Evolutionary conservation across 2,797 vertebrate genomes (phyloP), one percentile per base, ranked within the genome.

Genomic region (Bovichtus diacanthus): DNA sequence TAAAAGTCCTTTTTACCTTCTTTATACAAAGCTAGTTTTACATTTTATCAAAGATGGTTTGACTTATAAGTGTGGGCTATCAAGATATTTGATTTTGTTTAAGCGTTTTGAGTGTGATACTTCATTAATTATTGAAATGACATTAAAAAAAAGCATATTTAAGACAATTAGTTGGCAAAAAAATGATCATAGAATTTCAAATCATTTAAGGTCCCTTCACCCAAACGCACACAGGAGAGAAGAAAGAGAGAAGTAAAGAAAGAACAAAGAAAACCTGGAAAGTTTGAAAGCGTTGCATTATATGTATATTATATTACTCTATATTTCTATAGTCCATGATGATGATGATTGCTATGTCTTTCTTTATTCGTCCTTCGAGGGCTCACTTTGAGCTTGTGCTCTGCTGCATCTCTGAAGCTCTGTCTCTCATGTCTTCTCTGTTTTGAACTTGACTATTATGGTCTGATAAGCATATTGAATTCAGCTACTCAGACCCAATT

Each of bases 401-500:
- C 51, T 80, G 50, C 49, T 39, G 38, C 44, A 43, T 53, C 59
- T 71, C 67, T 76, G 23, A 58, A 49, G 60, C 23, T 23, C 64
- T 43, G 63, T 70, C 43, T 69, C 62, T 41, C n/a, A 19, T 61
- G 56, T 75, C 63, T 66, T 75, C 16, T 58, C 10, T 18, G 31
- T 68, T 74, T 16, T 67, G 25, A 76, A 62, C 23, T 44, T 6
- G 13, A n/a, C 55, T 43, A 15, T 56, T 75, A 46, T 31, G 61
- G 29, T 43, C 38, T 58, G 25, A 72, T 71, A 58, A 70, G 11
- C 34, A 56, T 15, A 44, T 34, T 62, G 47, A 74, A 72, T 25
- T 43, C 39, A 51, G 36, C 36, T 25, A 13, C 60, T 63, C 50
- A 18, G 25, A 18, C 36, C 69, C 38, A 23, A 38, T 51, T 51